A percentile compares a stretch with the other conserved stretches of the same genome.
These are phyloP conservation scores for Pyrrhosoma nymphula DNA, from an alignment of 2,888 invertebrate genomes.

Conservation along the genomic window DNA sequence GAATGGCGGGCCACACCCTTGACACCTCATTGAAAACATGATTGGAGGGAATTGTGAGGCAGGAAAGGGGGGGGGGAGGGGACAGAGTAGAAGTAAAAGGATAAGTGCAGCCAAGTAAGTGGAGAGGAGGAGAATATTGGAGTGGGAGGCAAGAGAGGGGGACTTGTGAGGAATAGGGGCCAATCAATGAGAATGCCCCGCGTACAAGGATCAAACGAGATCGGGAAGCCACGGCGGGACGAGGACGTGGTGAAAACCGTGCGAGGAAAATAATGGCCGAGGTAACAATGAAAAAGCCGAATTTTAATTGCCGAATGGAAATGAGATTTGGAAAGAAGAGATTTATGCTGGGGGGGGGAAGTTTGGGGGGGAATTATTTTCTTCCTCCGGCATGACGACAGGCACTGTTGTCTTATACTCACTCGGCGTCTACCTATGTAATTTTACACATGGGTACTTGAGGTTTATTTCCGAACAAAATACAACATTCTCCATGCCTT, in stretches of 20 bases:
- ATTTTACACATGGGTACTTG: neutral
- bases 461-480: neutral
- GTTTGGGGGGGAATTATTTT: neutral
- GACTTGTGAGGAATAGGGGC: neutral
- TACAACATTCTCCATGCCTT: neutral
- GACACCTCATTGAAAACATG: conserved; percentile 54
- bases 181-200: neutral
- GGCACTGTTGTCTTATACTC: neutral
- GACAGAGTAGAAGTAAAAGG: neutral
- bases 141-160: neutral
- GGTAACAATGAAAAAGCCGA: neutral
- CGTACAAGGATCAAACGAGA: neutral
- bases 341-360: neutral
- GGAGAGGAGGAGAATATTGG: neutral
- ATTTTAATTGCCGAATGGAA: conserved; percentile 7
- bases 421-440: neutral
- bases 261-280: neutral
- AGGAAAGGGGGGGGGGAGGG: neutral
- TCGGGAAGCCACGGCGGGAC: neutral
- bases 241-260: neutral
- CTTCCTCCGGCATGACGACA: neutral
- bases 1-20: conserved; percentile 23
- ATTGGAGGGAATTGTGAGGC: neutral
- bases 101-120: neutral
- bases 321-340: neutral